Evolutionary conservation across 2,888 invertebrate genomes (phyloP).

Genomic region (Drosophila kokeensis): DNA sequence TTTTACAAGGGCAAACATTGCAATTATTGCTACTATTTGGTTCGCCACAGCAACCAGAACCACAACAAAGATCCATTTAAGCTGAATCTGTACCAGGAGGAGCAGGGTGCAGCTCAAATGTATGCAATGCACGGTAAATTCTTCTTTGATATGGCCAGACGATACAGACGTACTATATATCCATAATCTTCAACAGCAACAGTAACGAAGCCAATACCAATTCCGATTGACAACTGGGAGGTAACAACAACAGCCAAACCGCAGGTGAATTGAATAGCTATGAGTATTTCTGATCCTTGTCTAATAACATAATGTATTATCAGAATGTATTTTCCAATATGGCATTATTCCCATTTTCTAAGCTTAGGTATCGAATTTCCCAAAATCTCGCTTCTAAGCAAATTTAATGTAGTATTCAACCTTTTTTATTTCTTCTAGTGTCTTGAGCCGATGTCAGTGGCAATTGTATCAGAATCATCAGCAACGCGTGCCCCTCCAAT

Average conservation of each 20-base stretch:
- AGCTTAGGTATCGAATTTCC: background rate
- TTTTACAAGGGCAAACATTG: constrained; percentile 24
- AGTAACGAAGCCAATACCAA: background rate
- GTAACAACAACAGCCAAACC: background rate
- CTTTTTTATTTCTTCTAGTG: constrained; percentile 4
- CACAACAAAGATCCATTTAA: constrained; percentile 7
- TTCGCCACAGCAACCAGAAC: background rate
- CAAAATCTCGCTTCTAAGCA: background rate
- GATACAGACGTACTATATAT: constrained; percentile 19
- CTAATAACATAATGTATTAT: background rate
- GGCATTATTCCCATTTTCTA: background rate
- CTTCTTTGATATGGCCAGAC: constrained; percentile 48
- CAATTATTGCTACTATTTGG: constrained; percentile 24
- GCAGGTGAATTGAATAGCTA: constrained; percentile 11
- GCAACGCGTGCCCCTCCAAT: background rate
- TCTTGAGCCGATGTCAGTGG: constrained; percentile 2
- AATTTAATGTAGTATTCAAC: background rate
- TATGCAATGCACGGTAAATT: constrained; percentile 52
- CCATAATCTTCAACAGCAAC: background rate
- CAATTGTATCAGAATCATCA: background rate
- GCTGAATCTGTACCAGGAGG: constrained; percentile 35
- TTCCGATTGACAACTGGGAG: constrained; percentile 16
- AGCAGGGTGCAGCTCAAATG: constrained; percentile 44
- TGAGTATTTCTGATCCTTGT: background rate
- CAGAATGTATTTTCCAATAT: background rate